Evolutionary conservation across 2,888 invertebrate genomes (phyloP), one percentile per base, ranked within the genome.

Genomic region (Dichetophora obliterata): DNA sequence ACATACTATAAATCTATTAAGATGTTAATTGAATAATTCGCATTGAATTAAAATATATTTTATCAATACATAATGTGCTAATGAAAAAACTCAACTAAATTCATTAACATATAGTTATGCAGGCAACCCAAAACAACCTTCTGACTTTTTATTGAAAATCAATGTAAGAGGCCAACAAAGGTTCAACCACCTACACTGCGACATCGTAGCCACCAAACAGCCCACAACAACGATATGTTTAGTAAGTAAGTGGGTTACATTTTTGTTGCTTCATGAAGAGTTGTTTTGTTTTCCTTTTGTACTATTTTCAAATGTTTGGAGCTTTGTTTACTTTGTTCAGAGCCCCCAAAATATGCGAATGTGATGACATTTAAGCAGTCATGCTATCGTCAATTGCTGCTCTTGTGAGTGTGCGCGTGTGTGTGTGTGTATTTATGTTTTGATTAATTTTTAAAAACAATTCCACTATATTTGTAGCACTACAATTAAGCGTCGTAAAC

Each of bases 101-200:
- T 6, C 37, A 37, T 37, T 6, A 8, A 5, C 37, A 37, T 37
- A 6, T 8, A 37, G 6, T 6, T 37, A 37, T 37, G 37, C 8
- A 37, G 37, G 37, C 37, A 22, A 66, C n/a, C 43, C 8, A 43
- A 5, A 43, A 66, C 43, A 43, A 50, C 68, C 68, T 68, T 43
- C 68, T 22, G 24, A 8, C 50, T 27, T 68, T 50, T 68, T 68
- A 68, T 50, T 50, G 68, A 50, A 68, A 48, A 68, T 68, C 68
- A 50, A 66, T 66, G 48, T n/a, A 19, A 66, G 43, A 66, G 14
- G 14, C 3, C 19, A 48, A 48, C 14, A 68, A 27, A 22, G 22
- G 68, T 68, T 48, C 68, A 48, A 68, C 48, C 68, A 48, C 68
- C 68, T 19, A 48, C 43, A 3, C 37, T 14, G 14, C 43, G 43